Evolutionary conservation across 2,888 invertebrate genomes (phyloP).

Genomic region (Disparrhopalites patrizii): DNA sequence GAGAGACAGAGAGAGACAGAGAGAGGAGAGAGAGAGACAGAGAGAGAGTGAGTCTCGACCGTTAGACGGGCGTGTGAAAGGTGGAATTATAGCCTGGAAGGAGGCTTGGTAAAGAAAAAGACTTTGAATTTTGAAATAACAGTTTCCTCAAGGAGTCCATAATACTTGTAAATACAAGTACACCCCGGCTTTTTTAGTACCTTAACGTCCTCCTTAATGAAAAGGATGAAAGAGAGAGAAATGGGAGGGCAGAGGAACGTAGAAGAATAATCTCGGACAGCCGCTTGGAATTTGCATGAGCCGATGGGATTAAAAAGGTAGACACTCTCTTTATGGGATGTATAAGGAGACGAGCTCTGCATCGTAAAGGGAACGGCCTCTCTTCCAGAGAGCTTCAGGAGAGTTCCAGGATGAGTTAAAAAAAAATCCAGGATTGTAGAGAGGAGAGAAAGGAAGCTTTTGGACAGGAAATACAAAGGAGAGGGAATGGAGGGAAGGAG

Average conservation of each 20-base stretch:
- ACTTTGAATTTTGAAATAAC: constrained; percentile 16
- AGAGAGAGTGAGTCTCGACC: neutral
- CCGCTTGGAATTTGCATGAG: constrained; percentile 19
- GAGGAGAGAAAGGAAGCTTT: no score
- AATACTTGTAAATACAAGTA: constrained; percentile 18
- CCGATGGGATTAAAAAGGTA: constrained; percentile 27
- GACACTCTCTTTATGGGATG: constrained; percentile 25
- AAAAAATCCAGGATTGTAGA: no score
- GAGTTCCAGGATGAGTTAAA: no score
- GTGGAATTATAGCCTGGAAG: neutral
- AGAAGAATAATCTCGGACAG: constrained; percentile 15
- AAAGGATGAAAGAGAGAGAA: neutral
- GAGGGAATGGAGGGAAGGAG: no score
- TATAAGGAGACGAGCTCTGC: no score
- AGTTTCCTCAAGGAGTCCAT: constrained; percentile 21
- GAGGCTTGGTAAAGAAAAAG: neutral
- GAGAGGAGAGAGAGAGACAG: neutral
- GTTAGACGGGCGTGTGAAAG: neutral
- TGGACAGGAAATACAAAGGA: no score
- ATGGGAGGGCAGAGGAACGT: neutral
- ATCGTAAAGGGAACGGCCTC: no score
- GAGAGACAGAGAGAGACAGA: neutral
- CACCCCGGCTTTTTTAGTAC: neutral
- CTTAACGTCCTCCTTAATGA: no score
- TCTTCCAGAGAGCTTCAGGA: no score